Percentiles rank a stretch among this genome's conserved stretches.
Conservation (phyloP, 2,888 invertebrate genomes). For the Oxytorus armatus region DNA sequence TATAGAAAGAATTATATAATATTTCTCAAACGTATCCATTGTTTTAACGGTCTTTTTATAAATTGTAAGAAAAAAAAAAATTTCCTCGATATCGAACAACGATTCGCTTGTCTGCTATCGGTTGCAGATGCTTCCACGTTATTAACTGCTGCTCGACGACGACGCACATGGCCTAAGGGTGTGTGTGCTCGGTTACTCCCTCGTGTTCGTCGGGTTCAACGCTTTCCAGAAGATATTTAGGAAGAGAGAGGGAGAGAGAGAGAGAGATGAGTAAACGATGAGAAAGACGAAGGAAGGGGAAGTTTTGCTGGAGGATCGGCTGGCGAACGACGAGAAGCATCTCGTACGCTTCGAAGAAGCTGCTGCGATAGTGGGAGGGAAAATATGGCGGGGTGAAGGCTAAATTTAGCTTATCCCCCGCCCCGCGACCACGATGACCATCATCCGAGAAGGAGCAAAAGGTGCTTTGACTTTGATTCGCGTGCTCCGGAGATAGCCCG, state of each 20-base stretch:
- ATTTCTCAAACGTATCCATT: neutral
- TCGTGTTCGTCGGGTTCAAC: conserved; percentile 53
- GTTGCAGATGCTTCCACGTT: conserved; percentile 1
- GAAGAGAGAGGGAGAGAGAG: conserved; percentile 24
- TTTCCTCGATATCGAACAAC: conserved; percentile 13
- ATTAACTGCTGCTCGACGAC: conserved; percentile 11
- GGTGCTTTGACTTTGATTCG: conserved; percentile 68
- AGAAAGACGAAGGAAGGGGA: conserved; percentile 37
- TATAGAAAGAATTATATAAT: neutral
- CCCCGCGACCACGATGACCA: conserved; percentile 61
- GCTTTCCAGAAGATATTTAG: conserved; percentile 54
- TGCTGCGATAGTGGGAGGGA: conserved; percentile 47
- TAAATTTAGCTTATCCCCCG: conserved; percentile 65
- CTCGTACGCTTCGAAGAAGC: conserved; percentile 65
- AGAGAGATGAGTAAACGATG: conserved; percentile 30
- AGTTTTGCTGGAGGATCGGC: conserved; percentile 44
- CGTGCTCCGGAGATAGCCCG: conserved; percentile 41
- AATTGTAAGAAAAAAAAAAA: neutral
- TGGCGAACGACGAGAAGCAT: conserved; percentile 66
- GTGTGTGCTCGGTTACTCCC: conserved; percentile 4
- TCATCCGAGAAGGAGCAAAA: conserved; percentile 53
- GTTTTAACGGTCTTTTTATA: neutral
- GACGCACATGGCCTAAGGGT: conserved; percentile 19
- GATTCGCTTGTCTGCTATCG: conserved; percentile 18
- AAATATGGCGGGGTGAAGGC: conserved; percentile 47